Evolutionary conservation across 1,140 invertebrate genomes (phyloP), one percentile per base, ranked within the genome.

Genomic region (Calephelis nemesis): DNA sequence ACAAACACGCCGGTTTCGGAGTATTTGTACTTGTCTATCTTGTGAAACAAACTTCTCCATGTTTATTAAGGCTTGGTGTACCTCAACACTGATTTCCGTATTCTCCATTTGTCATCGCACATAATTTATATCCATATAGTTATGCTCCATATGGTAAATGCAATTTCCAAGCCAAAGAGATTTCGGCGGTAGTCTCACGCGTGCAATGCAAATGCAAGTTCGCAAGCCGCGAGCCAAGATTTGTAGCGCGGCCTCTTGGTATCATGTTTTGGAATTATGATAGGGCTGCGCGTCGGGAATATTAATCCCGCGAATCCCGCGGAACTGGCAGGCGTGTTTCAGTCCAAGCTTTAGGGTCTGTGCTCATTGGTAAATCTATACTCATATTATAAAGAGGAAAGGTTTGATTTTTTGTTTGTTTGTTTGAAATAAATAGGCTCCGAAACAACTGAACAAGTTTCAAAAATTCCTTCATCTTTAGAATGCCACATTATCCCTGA

Each of bases 231-330:
- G 63, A 74, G 68, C 73, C 65, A 74, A 77, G 80, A 75, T 77
- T 78, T 81, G 78, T 69, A 65, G 71, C 54, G 72, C 67, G 67
- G 72, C 75, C 77, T 78, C 74, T 76, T 76, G 73, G 73, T 81
- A 81, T 74, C 77, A 68, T 80, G 75, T 79, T 80, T 72, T 67
- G 74, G 74, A 82, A 82, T 84, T 83, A 83, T 84, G 77, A 84
- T 82, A 77, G 78, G 76, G 60, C 50, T 63, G 81, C 70, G 71
- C 71, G 67, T 63, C 63, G 74, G 77, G 79, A 85, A 85, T 82
- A 85, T 77, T 82, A 83, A 83, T 79, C 74, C 74, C 67, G 68
- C 58, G 74, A 69, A 68, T 70, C 63, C 64, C 69, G 68, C 60
- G 63, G 50, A 67, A 50, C 49, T 62, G 63, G 68, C 74, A 70